Conservation (phyloP, 2,888 invertebrate genomes). For the Itoplectis maculator region DNA sequence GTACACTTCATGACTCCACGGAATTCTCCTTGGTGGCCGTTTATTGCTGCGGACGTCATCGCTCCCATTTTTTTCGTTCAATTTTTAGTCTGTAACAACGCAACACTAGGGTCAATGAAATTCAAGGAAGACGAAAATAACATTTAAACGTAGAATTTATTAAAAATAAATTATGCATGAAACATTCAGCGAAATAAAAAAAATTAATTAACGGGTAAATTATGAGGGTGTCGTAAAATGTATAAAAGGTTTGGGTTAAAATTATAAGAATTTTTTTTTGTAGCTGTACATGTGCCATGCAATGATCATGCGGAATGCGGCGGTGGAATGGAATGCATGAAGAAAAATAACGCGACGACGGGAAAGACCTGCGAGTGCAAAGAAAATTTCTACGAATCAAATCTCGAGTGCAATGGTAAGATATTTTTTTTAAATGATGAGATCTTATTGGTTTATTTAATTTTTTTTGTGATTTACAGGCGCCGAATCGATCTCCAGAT, state of each 20-base stretch:
- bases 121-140: background rate
- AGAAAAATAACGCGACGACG: constrained; percentile 71
- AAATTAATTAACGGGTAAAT: too few species aligned
- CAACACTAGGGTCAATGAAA: background rate
- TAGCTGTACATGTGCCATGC: constrained; percentile 88
- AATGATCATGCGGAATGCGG: constrained; percentile 88
- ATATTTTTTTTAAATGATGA: constrained; percentile 24
- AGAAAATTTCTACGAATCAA: constrained; percentile 88
- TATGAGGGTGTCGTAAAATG: background rate
- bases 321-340: constrained; percentile 87
- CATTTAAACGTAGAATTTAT: background rate
- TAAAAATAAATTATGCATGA: background rate
- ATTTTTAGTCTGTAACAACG: background rate
- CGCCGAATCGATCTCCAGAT: constrained; percentile 53
- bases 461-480: constrained; percentile 28
- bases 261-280: constrained; percentile 11
- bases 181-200: background rate
- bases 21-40: background rate
- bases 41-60: constrained; percentile 8
- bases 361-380: constrained; percentile 81
- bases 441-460: constrained; percentile 15
- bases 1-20: constrained; percentile 19
- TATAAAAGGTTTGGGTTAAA: background rate
- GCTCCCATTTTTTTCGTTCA: constrained; percentile 8
- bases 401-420: constrained; percentile 88